Evolutionary conservation across 2,113 vertebrate genomes (phyloP).

Genomic region (Antigone vipio): DNA sequence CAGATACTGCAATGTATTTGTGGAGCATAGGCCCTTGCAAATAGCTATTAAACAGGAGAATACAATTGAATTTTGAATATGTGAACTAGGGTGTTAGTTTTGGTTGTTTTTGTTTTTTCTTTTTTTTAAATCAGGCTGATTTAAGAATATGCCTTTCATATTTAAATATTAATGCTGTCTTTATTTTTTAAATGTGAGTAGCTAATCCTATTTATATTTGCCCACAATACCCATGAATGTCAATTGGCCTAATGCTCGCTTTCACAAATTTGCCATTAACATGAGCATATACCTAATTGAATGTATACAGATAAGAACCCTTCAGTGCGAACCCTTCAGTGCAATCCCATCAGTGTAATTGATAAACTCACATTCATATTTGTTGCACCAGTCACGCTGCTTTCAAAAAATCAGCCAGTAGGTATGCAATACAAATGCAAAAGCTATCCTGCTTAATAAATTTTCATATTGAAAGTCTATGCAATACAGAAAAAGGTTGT

Average conservation of each 20-base stretch:
- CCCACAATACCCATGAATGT: rapidly evolving
- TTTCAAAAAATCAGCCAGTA: not conserved
- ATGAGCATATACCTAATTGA: not conserved
- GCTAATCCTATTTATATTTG: not conserved
- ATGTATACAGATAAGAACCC: not conserved
- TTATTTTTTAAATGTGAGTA: not conserved
- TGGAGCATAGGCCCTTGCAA: not conserved
- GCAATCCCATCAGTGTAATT: not conserved
- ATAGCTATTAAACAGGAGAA: not conserved
- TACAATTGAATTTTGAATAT: not conserved
- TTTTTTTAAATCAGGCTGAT: not conserved
- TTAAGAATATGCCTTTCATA: not conserved
- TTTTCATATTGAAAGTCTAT: not conserved
- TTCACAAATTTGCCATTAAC: not conserved
- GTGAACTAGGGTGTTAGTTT: not conserved
- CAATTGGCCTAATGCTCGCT: not conserved
- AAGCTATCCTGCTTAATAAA: not conserved
- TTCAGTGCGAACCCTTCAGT: not conserved
- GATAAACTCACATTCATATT: not conserved
- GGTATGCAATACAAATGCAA: not conserved
- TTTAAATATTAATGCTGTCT: not conserved
- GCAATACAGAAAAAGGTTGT: not conserved
- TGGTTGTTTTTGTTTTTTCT: no score
- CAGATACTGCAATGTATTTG: not conserved
- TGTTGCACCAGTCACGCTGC: not conserved